Evolutionary conservation across 1,140 invertebrate genomes (phyloP), one percentile per base, ranked within the genome.

Genomic region (Nephila pilipes): DNA sequence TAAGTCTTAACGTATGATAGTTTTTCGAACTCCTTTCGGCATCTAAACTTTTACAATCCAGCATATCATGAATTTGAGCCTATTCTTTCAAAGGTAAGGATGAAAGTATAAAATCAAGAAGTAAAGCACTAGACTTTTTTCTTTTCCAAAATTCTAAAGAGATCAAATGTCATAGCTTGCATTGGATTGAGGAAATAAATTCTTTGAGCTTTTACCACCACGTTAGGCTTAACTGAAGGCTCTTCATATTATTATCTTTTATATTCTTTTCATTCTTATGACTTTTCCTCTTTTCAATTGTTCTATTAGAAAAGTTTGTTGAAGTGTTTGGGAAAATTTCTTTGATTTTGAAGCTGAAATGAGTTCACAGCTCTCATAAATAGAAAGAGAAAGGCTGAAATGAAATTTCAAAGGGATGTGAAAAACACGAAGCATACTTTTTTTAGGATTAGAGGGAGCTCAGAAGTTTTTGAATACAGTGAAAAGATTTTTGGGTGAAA

Each of bases 1-100:
- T 36, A 38, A 63, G 16, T 20, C 14, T n/a, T 20, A 10, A 10
- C 85, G 32, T 65, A 18, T 32, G n/a, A n/a, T n/a, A 20, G 46
- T 25, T 54, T 20, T 22, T 22, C 36, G 46, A 55, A 55, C 20
- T 79, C 79, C 46, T 79, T 57, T 89, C 38, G 57, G 36, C 63
- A 89, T 79, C 87, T 55, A 54, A 79, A 89, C 63, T 89, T 89
- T 89, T 89, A 89, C 55, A 46, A 79, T 89, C 87, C 87, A 2
- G 60, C 87, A 65, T 89, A 79, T 89, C 87, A 89, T 89, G 87
- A 89, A 89, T 89, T 89, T 55, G 65, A 79, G 54, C 87, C n/a
- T 32, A 57, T 79, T 29, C 38, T 57, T 75, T 75, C 55, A 79
- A 89, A 89, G 87, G 87, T 89, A 79, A 89, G 79, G 69, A 89